Percentiles rank a stretch among this genome's conserved stretches.
Evolutionary conservation across 2,113 vertebrate species (phyloP).

Genomic region (Myrmecobius fasciatus): DNA sequence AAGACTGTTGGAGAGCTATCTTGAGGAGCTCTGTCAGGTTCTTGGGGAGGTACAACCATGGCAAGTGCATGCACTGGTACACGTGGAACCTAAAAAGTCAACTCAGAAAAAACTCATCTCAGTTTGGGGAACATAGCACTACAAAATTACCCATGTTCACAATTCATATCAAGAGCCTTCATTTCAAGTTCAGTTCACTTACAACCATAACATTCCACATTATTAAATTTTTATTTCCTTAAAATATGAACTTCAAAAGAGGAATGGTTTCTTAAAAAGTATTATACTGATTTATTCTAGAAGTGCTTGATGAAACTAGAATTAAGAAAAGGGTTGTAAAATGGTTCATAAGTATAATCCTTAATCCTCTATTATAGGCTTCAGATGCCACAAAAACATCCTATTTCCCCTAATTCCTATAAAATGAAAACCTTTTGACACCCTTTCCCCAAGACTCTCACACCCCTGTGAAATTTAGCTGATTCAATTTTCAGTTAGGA

Average conservation of each 20-base stretch:
- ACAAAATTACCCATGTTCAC: background rate
- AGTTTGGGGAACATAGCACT: constrained; percentile 57
- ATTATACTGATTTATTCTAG: background rate
- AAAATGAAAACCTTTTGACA: too few species aligned
- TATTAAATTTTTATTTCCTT: constrained; percentile 34
- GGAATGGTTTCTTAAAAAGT: constrained; percentile 48
- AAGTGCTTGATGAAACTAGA: constrained; percentile 41
- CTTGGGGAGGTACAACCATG: constrained; percentile 99
- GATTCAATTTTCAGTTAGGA: constrained; percentile 25
- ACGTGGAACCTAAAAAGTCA: constrained; percentile 92
- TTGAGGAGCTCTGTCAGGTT: constrained; percentile 95
- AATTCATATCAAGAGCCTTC: constrained; percentile 34
- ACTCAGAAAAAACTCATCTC: constrained; percentile 78
- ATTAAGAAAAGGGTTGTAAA: background rate
- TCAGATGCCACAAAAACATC: background rate
- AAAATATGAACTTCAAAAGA: constrained; percentile 3
- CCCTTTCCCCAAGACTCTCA: background rate
- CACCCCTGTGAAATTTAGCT: background rate
- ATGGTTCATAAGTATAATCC: background rate
- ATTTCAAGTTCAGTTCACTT: constrained; percentile 45
- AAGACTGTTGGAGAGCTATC: constrained; percentile 90
- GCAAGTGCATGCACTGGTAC: constrained; percentile 97
- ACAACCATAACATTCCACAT: background rate
- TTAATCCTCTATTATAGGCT: background rate
- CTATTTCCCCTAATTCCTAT: background rate